These are phyloP conservation scores for Acrossocheilus wenchowensis DNA, from an alignment of 2,797 vertebrate genomes.

Conservation along the genomic window DNA sequence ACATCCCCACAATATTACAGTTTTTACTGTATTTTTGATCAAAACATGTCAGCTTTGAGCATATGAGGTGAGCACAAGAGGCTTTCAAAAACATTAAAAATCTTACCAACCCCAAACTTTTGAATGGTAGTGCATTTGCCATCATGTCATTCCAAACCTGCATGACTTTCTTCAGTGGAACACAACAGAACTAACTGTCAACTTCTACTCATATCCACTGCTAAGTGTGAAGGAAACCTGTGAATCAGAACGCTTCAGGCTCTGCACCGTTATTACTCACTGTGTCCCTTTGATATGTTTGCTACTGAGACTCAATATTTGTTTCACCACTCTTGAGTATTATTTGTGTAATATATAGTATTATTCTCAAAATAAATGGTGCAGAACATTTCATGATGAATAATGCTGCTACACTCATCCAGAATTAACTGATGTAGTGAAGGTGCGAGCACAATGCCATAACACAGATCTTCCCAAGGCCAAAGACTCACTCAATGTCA, in stretches of 20 bases:
- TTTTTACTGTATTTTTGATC: background rate
- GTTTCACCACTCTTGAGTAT: slow-evolving; percentile 11
- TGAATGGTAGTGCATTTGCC: background rate
- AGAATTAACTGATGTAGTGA: background rate
- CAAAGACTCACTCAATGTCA: slow-evolving; percentile 14
- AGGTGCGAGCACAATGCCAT: background rate
- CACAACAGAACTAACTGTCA: background rate
- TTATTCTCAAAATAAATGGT: slow-evolving; percentile 20
- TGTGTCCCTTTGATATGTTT: slow-evolving; percentile 13
- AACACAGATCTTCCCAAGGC: background rate
- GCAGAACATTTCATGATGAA: background rate
- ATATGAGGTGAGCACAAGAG: background rate
- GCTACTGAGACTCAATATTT: slow-evolving; percentile 2
- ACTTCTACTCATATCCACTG: background rate
- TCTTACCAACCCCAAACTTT: background rate
- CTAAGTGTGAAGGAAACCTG: background rate
- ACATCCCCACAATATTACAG: background rate
- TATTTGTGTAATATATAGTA: slow-evolving; percentile 22
- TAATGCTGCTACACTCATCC: background rate
- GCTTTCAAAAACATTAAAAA: background rate
- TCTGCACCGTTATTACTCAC: slow-evolving; percentile 4
- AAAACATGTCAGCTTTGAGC: background rate
- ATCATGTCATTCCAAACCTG: background rate
- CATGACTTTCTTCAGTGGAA: background rate
- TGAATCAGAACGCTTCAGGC: slow-evolving; percentile 17